phyloP scores from a whole-genome alignment of 1,140 invertebrate species.

The Trichonephila clavata region DNA sequence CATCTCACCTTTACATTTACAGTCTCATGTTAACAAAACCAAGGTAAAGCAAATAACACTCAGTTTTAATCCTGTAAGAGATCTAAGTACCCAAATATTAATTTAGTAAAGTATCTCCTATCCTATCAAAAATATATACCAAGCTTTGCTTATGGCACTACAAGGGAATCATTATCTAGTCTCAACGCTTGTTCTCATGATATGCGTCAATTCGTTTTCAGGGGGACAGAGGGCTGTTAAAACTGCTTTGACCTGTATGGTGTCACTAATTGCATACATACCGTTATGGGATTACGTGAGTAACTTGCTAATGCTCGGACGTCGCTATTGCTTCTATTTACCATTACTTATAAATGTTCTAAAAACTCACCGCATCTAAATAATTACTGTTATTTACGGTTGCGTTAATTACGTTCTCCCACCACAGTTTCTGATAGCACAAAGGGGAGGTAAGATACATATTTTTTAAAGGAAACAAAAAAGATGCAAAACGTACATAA shows the following conservation, averaged over 20 bases:
- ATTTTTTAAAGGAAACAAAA: not conserved
- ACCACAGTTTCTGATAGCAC: not conserved
- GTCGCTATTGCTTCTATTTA: not conserved
- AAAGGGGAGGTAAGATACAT: constrained; percentile 1
- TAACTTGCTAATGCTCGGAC: constrained; percentile 36
- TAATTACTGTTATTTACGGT: constrained; percentile 65
- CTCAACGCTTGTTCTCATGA: not conserved
- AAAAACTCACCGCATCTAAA: constrained; percentile 58
- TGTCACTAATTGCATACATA: constrained; percentile 45
- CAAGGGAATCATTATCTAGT: not conserved
- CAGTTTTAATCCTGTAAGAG: not conserved
- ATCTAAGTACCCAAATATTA: not conserved
- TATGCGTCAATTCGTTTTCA: not conserved
- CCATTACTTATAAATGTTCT: constrained; percentile 28
- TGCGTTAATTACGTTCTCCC: constrained; percentile 47
- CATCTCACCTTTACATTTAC: not conserved
- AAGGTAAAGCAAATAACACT: not conserved
- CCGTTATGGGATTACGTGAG: constrained; percentile 53
- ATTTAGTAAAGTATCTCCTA: not conserved
- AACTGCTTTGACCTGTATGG: not conserved
- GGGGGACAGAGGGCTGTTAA: not conserved
- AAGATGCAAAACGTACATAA: not conserved
- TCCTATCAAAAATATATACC: not conserved
- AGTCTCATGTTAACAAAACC: not conserved
- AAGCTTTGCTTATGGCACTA: not conserved